Evolutionary conservation across 2,888 invertebrate species (phyloP), one percentile per base, ranked within the genome.

Genomic region (Clusia tigrina): DNA sequence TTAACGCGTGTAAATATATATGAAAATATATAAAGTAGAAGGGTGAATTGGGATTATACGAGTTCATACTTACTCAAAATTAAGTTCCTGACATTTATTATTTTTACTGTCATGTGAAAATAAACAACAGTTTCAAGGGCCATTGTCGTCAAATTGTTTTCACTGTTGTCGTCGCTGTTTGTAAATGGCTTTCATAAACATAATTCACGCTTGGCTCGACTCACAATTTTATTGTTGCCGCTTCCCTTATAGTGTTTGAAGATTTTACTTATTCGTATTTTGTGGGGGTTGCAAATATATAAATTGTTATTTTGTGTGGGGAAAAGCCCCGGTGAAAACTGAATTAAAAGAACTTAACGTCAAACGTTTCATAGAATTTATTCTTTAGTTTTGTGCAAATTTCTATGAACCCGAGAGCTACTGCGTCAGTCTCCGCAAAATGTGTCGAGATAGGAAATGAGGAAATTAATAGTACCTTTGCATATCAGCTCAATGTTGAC

Each of bases 131-230:
- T 73, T 73, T 75, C 72, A 68, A 75, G 75, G 72, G 70, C 71
- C 74, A 76, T 75, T 67, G 69, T 74, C 74, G 73, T 74, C 70
- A 74, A 74, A 74, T 73, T 73, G 76, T 76, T 74, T 74, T 74
- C 74, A 72, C 74, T 74, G 32, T 32, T 32, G 6, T 32, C 12
- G 32, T 32, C 12, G 42, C 42, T 42, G 42, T 42, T 15, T 42
- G 6, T 42, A 10, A 42, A 42, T 42, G n/a, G 42, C 42, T 42
- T 42, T 42, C 42, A 42, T 10, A 42, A n/a, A 42, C 42, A 10
- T 42, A 32, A 3, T 42, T 15, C 3, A 42, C n/a, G 42, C 42
- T 42, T 42, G 10, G 42, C n/a, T 42, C n/a, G n/a, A 42, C 42
- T n/a, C 10, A 42, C n/a, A 42, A 42, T 32, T 9, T 32, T 32